Percentiles rank a stretch among this genome's conserved stretches.
These are phyloP conservation scores for Daboia siamensis DNA, from an alignment of 2,113 vertebrate genomes.

Conservation along the genomic window DNA sequence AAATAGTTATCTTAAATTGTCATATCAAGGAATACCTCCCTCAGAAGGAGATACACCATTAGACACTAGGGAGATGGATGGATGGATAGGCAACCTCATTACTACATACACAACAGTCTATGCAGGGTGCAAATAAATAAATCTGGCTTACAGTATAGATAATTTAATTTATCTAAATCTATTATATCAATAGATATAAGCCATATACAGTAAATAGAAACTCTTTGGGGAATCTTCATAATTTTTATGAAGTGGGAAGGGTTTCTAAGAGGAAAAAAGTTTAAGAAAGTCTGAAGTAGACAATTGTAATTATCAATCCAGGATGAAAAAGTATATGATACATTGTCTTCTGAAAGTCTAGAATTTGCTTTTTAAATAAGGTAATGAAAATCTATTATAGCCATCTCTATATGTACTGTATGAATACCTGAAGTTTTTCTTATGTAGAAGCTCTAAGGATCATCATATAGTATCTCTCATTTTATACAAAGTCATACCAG, in stretches of 20 bases:
- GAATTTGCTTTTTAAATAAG: not conserved
- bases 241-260: not conserved
- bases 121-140: not conserved
- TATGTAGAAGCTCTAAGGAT: slow-evolving; percentile 22
- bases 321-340: not conserved
- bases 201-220: not conserved
- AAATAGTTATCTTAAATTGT: too few relatives aligned
- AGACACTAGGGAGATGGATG: not conserved
- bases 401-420: not conserved
- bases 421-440: not conserved
- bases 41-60: too few relatives aligned
- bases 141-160: not conserved
- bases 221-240: not conserved
- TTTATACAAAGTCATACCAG: slow-evolving; percentile 62
- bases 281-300: not conserved
- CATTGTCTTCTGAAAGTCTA: not conserved
- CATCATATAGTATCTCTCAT: slow-evolving; percentile 62
- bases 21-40: too few relatives aligned
- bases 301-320: not conserved
- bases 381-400: not conserved
- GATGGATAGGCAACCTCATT: not conserved
- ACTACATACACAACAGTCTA: not conserved
- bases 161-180: not conserved
- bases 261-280: not conserved
- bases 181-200: not conserved